Conservation (phyloP, 2,888 invertebrate genomes). For the Synergus laeviventris region DNA sequence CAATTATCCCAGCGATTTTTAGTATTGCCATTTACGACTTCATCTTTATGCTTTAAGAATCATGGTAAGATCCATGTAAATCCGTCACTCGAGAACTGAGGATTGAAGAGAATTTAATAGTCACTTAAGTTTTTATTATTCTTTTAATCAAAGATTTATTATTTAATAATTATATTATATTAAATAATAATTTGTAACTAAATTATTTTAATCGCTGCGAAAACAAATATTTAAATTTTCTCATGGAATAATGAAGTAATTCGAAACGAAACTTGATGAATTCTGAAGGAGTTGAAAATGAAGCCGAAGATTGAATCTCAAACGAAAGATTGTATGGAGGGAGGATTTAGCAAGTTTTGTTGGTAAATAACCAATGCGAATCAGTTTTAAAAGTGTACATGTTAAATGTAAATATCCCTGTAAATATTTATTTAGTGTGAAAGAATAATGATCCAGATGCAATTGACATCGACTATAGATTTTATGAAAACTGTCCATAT, state of each 20-base stretch:
- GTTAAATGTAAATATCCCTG: conserved; percentile 68
- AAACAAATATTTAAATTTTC: conserved; percentile 59
- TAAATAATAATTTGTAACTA: conserved; percentile 61
- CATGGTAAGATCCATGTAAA: conserved; percentile 1
- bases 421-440: conserved; percentile 61
- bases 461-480: conserved; percentile 58
- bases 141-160: conserved; percentile 69
- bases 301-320: conserved; percentile 38
- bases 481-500: conserved; percentile 56
- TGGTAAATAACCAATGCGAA: neutral
- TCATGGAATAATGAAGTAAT: conserved; percentile 51
- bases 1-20: neutral
- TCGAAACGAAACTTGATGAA: neutral
- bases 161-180: conserved; percentile 62
- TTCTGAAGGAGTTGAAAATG: conserved; percentile 49
- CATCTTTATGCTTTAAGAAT: conserved; percentile 1
- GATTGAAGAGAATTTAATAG: conserved; percentile 47
- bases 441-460: conserved; percentile 57
- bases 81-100: conserved; percentile 38
- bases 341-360: conserved; percentile 4
- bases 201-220: conserved; percentile 65
- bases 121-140: conserved; percentile 62
- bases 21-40: neutral
- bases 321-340: neutral
- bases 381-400: conserved; percentile 58